A percentile compares a stretch with the other conserved stretches of the same genome.
Evolutionary conservation across 2,113 vertebrate species (phyloP).

Genomic region (Aegithalos caudatus): DNA sequence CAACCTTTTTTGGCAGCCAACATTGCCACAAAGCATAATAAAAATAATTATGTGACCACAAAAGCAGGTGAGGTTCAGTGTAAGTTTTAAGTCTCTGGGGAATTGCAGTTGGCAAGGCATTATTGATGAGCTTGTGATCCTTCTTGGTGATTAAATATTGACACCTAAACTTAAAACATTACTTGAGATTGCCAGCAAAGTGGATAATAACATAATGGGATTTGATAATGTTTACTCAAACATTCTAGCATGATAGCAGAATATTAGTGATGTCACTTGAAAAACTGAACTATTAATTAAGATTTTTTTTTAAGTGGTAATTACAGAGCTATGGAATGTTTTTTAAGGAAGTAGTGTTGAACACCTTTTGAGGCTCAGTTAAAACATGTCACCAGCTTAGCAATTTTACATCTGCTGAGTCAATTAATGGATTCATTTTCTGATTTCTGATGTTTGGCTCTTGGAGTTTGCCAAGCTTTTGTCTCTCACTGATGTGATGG

Average conservation of each 20-base stretch:
- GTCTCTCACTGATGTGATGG: not conserved
- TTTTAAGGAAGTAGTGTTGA: not conserved
- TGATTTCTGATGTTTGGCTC: not conserved
- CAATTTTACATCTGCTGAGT: not conserved
- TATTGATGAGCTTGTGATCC: constrained; percentile 64
- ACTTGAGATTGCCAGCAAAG: not conserved
- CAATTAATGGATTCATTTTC: constrained; percentile 7
- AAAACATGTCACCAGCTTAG: not conserved
- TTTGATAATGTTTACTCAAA: not conserved
- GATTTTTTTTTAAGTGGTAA: not conserved
- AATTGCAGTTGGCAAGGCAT: constrained; percentile 11
- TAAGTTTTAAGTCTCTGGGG: constrained; percentile 55
- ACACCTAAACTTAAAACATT: constrained; percentile 51
- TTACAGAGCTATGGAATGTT: not conserved
- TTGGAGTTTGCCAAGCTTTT: constrained; percentile 21
- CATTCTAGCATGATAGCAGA: not conserved
- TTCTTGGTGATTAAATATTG: constrained; percentile 70
- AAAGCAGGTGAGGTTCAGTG: constrained; percentile 42
- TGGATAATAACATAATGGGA: not conserved
- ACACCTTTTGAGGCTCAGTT: not conserved
- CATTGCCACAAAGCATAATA: constrained; percentile 55
- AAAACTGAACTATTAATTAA: not conserved
- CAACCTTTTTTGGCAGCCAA: constrained; percentile 62
- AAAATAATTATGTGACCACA: constrained; percentile 71
- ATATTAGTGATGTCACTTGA: not conserved